These are phyloP conservation scores for Buathra laborator DNA, from an alignment of 2,888 invertebrate species.

Conservation along the genomic window DNA sequence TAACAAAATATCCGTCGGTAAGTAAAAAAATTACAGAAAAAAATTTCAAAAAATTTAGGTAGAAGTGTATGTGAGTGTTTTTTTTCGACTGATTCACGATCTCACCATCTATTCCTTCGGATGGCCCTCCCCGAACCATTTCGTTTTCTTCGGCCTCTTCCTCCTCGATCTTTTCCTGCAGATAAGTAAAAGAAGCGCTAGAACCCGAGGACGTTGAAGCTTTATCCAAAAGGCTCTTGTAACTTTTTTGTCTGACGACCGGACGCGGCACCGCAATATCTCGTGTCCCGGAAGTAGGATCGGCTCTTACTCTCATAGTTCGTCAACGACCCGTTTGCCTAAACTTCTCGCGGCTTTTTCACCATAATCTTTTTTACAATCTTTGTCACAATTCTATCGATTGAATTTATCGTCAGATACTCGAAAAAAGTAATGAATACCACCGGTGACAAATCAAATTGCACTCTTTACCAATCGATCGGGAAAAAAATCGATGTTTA, in stretches of 20 bases:
- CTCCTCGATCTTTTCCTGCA: conserved; percentile 67
- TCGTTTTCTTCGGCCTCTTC: conserved; percentile 69
- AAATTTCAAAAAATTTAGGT: too few species aligned
- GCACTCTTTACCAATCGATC: neutral
- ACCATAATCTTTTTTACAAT: conserved; percentile 22
- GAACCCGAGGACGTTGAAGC: conserved; percentile 57
- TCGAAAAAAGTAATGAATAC: neutral
- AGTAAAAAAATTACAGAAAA: too few species aligned
- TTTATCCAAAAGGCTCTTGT: conserved; percentile 62
- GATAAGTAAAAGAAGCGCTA: conserved; percentile 55
- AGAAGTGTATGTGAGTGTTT: too few species aligned
- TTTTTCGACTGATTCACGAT: neutral
- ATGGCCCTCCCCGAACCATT: conserved; percentile 66
- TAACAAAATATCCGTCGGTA: too few species aligned
- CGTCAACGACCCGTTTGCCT: conserved; percentile 16
- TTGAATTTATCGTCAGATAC: too few species aligned
- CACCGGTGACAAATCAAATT: neutral
- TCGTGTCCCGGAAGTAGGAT: conserved; percentile 63
- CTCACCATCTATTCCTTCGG: conserved; percentile 61
- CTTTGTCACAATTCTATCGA: neutral
- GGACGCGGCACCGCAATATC: conserved; percentile 66
- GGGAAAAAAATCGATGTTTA: neutral
- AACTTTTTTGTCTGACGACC: conserved; percentile 66
- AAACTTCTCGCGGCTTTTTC: conserved; percentile 24
- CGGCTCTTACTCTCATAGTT: conserved; percentile 69